A percentile compares a stretch with the other conserved stretches of the same genome.
Conservation (phyloP, 2,888 invertebrate species). For the Eilema caniola region DNA sequence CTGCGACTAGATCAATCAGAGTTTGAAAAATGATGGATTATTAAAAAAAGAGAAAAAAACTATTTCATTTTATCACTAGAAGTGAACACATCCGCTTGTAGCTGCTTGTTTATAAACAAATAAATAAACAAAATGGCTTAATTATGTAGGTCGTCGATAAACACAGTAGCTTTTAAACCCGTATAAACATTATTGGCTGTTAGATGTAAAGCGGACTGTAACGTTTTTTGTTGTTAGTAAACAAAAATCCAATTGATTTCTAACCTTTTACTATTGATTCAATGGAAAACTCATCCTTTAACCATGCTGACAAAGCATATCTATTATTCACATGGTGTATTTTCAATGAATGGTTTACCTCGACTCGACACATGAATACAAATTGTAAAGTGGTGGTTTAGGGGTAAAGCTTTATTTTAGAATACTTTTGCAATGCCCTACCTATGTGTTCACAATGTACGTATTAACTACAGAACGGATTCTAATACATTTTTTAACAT, state of each 20-base stretch:
- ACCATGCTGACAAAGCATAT: neutral
- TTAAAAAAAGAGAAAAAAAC: no score
- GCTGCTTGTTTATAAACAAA: no score
- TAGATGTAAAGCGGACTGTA: constrained; percentile 19
- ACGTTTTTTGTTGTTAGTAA: constrained; percentile 36
- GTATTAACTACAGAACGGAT: no score
- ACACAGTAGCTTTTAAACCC: constrained; percentile 14
- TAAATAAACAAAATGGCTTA: neutral
- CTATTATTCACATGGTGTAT: neutral
- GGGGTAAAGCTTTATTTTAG: no score
- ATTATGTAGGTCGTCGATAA: constrained; percentile 4
- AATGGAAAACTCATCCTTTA: constrained; percentile 13
- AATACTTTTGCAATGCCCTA: no score
- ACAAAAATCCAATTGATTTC: constrained; percentile 32
- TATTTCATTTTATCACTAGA: no score
- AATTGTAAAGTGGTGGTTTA: neutral
- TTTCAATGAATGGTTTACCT: neutral
- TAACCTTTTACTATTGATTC: constrained; percentile 27
- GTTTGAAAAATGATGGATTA: no score
- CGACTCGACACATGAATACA: neutral
- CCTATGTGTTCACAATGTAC: no score
- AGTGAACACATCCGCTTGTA: no score
- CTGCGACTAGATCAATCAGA: no score
- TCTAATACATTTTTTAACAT: no score
- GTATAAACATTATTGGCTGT: constrained; percentile 10